These are phyloP conservation scores for Sminthurinus signatus DNA, from an alignment of 1,140 invertebrate genomes.

Conservation along the genomic window DNA sequence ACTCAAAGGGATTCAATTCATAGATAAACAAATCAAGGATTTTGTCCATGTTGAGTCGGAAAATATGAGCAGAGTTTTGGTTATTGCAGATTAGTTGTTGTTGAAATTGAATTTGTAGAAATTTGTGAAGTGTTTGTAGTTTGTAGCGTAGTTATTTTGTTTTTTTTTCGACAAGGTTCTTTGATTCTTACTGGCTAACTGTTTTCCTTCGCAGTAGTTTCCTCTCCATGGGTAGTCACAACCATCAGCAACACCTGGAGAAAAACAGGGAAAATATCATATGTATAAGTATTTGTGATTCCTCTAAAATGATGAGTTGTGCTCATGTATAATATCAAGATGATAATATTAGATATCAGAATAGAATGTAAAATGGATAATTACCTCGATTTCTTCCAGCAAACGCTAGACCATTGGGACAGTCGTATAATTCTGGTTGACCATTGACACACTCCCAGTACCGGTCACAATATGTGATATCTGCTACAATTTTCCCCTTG, in stretches of 20 bases:
- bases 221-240: conserved; percentile 84
- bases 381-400: conserved; percentile 73
- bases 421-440: conserved; percentile 73
- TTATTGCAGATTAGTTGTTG: no score
- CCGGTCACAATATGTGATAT: conserved; percentile 74
- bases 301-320: no score
- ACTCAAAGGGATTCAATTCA: no score
- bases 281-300: no score
- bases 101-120: no score
- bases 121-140: no score
- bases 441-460: conserved; percentile 70
- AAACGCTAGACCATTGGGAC: conserved; percentile 82
- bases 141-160: not conserved
- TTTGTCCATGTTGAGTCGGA: no score
- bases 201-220: conserved; percentile 72
- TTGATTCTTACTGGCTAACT: conserved; percentile 58
- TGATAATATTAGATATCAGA: no score
- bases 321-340: no score
- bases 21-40: no score
- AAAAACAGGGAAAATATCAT: not conserved
- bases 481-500: conserved; percentile 64
- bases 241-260: conserved; percentile 49
- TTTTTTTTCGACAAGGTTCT: not conserved
- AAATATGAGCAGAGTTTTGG: no score
- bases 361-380: no score